Conservation (phyloP, 2,797 vertebrate species). For the Scyliorhinus canicula region DNA sequence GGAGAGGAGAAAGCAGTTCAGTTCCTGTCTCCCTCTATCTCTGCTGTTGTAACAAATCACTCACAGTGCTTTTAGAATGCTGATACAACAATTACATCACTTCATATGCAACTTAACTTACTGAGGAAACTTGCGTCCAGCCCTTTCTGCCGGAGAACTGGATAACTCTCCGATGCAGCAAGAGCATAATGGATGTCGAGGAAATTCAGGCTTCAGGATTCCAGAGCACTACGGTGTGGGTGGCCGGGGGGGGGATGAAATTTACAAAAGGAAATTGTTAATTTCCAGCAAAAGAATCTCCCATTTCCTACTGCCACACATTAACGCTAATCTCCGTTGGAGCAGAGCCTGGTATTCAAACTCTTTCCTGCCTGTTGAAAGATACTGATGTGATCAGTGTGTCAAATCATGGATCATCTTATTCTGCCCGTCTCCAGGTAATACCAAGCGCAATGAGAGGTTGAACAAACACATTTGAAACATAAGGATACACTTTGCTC, state of each 20-base stretch:
- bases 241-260: neutral
- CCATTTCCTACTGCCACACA: neutral
- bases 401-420: neutral
- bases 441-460: neutral
- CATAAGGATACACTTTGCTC: neutral
- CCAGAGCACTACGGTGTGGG: neutral
- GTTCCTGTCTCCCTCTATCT: too few relatives aligned
- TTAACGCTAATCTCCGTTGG: neutral
- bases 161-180: neutral
- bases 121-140: neutral
- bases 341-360: neutral
- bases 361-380: neutral
- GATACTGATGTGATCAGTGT: neutral
- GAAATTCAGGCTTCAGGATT: neutral
- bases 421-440: neutral
- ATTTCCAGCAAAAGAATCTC: neutral
- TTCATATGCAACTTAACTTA: neutral
- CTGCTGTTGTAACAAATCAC: neutral
- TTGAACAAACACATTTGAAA: neutral
- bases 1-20: too few relatives aligned
- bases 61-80: neutral
- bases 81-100: neutral
- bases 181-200: neutral
- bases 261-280: neutral
- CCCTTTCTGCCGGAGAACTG: neutral